These are phyloP conservation scores for Notiomystis cincta DNA, from an alignment of 2,113 vertebrate species.

Conservation along the genomic window DNA sequence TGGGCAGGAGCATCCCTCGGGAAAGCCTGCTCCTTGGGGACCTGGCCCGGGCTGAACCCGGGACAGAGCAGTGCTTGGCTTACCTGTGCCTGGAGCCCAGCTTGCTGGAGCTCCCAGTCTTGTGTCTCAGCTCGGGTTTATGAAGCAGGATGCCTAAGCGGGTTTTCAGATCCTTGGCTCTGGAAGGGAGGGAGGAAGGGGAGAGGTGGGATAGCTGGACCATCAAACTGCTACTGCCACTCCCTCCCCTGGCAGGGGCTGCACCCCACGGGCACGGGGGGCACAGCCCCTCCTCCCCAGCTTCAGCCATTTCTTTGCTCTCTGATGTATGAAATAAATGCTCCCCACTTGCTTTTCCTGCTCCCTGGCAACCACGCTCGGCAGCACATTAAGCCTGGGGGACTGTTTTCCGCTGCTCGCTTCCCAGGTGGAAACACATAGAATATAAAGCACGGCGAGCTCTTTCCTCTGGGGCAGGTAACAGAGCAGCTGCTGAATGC, in stretches of 20 bases:
- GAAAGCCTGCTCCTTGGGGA: neutral
- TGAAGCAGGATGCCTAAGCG: slow-evolving; percentile 84
- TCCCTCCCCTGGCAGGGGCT: neutral
- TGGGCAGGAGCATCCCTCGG: neutral
- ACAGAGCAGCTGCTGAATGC: neutral
- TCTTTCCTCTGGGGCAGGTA: neutral
- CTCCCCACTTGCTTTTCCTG: neutral
- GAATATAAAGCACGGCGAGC: neutral
- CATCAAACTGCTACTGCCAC: accelerated
- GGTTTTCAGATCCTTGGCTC: slow-evolving; percentile 88
- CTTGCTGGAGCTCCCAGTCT: slow-evolving; percentile 31
- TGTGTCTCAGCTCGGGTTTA: slow-evolving; percentile 71
- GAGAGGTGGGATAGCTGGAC: neutral
- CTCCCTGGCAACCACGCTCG: neutral
- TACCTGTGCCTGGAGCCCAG: slow-evolving; percentile 64
- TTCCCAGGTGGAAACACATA: neutral
- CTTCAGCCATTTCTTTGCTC: neutral
- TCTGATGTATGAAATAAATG: neutral
- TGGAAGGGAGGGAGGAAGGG: slow-evolving; percentile 51
- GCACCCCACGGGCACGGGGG: neutral
- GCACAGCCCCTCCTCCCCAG: neutral
- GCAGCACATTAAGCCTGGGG: neutral
- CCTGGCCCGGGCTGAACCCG: neutral
- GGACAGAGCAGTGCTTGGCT: neutral
- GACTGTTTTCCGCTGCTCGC: neutral